phyloP scores from a whole-genome alignment of 2,113 vertebrate genomes.

The Spea bombifrons region DNA sequence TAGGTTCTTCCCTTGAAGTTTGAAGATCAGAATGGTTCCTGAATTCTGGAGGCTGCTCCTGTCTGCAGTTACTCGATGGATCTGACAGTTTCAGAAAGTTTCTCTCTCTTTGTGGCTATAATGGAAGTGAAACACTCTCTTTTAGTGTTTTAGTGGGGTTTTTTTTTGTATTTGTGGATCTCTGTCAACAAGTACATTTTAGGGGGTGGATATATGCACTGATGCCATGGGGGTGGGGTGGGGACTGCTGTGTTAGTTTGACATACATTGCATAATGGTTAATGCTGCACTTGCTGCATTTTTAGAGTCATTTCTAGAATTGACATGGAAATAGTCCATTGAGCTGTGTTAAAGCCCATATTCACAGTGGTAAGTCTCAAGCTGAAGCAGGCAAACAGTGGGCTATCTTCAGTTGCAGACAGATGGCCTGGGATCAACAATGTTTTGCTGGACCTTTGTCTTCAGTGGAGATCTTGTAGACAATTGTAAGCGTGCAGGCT shows the following conservation, averaged over 20 bases:
- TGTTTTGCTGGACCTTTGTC: constrained; percentile 45
- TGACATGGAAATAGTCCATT: too few relatives aligned
- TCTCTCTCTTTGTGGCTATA: not conserved
- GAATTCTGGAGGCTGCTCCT: not conserved
- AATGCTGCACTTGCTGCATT: not conserved
- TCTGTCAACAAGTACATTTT: not conserved
- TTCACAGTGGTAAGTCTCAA: constrained; percentile 1
- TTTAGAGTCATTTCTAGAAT: not conserved
- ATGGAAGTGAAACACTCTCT: not conserved
- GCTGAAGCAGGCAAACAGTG: constrained; percentile 21
- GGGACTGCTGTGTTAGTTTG: not conserved
- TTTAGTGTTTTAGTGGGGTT: not conserved
- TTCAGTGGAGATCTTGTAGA: constrained; percentile 30
- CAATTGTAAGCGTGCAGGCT: constrained; percentile 27
- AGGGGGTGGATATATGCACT: not conserved
- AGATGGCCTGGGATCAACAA: constrained; percentile 43
- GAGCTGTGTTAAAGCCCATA: constrained; percentile 4
- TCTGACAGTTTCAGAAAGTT: constrained; percentile 11
- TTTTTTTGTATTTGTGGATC: not conserved
- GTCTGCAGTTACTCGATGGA: not conserved
- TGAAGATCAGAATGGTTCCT: not conserved
- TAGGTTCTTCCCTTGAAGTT: constrained; percentile 17
- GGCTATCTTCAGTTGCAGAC: constrained; percentile 39
- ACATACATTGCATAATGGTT: not conserved
- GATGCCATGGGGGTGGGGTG: not conserved